Base-by-base conservation (phyloP, 2,797 vertebrate species). In the Cirrhinus molitorella region DNA sequence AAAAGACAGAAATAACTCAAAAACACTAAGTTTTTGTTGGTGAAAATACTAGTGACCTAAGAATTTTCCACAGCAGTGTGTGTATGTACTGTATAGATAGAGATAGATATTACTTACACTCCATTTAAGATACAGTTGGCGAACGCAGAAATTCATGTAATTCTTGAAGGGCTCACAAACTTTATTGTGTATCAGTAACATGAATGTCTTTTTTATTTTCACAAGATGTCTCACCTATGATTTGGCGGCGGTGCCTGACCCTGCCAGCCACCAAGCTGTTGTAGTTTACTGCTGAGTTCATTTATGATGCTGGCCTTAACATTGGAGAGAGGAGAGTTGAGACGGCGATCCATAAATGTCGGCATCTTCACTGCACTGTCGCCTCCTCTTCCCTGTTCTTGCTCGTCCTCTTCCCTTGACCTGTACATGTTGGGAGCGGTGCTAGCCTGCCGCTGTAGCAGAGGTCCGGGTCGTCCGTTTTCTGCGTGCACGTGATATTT, bases 271-370 rank as follows among this genome's bases (percentile, higher is more conserved):
- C 96, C 94, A 91, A 97, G 96, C 89, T 98, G 96, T 87, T 98
- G 97, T 65, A 97, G 94, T 89, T 98, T 98, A 92, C 96, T 96
- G 91, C 96, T 97, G 55, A 98, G 94, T 88, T 98, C 97, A 51
- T 94, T 97, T 93, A 98, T 97, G 90, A 98, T 97, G 93, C 95
- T 98, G 88, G 96, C 95, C 91, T 98, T 98, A 51, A 98, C 94
- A 0, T 96, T 95, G 8, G 97, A 96, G 78, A 97, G 91, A 74
- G 96, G 96, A 4, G 95, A 95, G 85, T 94, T 93, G 45, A 94
- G 83, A 70, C 93, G 94, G 5, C 91, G 89, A 23, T 95, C 95
- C 85, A 94, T 88, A 83, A 92, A 89, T 5, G 91, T 28, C 1
- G 89, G 87, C 8, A 90, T 90, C 12, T 84, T 89, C 0, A 89